These are phyloP conservation scores for Caenorhabditis sp. DNA, from an alignment of 2,888 invertebrate genomes.

Conservation along the genomic window DNA sequence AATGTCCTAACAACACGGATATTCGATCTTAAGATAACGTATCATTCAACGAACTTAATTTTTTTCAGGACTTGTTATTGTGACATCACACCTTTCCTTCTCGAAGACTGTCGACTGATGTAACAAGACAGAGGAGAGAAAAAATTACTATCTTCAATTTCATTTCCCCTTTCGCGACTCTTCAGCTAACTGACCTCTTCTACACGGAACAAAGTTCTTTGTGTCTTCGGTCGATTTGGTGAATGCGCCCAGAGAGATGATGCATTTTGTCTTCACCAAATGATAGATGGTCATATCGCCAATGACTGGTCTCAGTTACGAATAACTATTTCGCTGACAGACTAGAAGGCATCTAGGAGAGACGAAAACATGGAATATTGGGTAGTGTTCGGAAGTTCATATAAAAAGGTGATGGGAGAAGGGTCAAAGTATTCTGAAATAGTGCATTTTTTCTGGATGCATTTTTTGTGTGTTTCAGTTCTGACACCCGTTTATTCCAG, in stretches of 20 bases:
- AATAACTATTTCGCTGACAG: slow-evolving; percentile 46
- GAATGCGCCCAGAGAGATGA: slow-evolving; percentile 20
- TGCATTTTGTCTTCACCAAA: slow-evolving; percentile 39
- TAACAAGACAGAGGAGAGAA: not conserved
- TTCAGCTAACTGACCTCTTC: slow-evolving; percentile 2
- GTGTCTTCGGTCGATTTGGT: slow-evolving; percentile 56
- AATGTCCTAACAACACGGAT: too few relatives aligned
- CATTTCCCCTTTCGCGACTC: not conserved
- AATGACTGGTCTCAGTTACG: slow-evolving; percentile 14
- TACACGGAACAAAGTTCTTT: slow-evolving; percentile 43
- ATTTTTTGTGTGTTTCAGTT: too few relatives aligned
- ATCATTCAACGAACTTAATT: not conserved
- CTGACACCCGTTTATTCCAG: too few relatives aligned
- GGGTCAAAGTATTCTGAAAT: not conserved
- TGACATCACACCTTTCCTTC: too few relatives aligned
- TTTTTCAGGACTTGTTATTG: not conserved
- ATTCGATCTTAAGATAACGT: too few relatives aligned
- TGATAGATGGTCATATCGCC: slow-evolving; percentile 24
- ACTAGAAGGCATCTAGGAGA: slow-evolving; percentile 44
- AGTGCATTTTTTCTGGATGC: not conserved
- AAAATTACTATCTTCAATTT: not conserved
- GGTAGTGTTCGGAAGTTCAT: slow-evolving; percentile 1
- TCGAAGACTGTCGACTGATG: not conserved
- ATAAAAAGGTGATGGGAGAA: slow-evolving; percentile 7
- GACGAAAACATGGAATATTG: slow-evolving; percentile 28